Percentiles rank a stretch among this genome's conserved stretches.
phyloP scores from a whole-genome alignment of 1,140 invertebrate species.

The Drosophila saltans region DNA sequence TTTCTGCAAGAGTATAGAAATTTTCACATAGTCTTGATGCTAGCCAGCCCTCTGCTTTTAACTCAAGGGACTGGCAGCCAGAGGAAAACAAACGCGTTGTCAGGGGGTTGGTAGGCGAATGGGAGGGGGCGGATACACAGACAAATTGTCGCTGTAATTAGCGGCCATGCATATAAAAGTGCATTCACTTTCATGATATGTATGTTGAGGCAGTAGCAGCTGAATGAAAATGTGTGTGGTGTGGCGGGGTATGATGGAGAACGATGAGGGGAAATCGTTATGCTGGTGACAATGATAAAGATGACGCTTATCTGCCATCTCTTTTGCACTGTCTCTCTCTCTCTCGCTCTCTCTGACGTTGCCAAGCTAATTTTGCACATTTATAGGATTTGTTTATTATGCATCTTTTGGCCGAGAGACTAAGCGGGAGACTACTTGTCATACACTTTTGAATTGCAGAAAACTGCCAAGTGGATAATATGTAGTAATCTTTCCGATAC shows the following conservation, averaged over 20 bases:
- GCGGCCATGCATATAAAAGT: conserved; percentile 77
- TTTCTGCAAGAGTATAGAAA: not conserved
- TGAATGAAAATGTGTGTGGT: conserved; percentile 33
- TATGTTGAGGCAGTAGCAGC: conserved; percentile 19
- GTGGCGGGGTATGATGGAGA: not conserved
- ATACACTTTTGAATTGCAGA: conserved; percentile 1
- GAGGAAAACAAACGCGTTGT: conserved; percentile 10
- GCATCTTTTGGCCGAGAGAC: conserved; percentile 36
- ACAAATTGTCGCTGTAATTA: conserved; percentile 79
- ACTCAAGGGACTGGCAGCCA: conserved; percentile 43
- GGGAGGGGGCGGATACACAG: conserved; percentile 43
- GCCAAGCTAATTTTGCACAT: conserved; percentile 69
- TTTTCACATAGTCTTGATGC: not conserved
- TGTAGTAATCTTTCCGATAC: conserved; percentile 64
- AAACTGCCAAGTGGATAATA: conserved; percentile 70
- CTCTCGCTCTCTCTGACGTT: conserved; percentile 60
- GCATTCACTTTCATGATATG: conserved; percentile 77
- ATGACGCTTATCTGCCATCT: conserved; percentile 36
- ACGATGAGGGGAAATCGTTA: not conserved
- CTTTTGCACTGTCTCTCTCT: conserved; percentile 34
- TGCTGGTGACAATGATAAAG: conserved; percentile 43
- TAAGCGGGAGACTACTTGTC: not conserved
- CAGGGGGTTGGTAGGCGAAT: not conserved
- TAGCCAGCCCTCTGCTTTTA: conserved; percentile 38
- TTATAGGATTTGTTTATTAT: conserved; percentile 79